These are phyloP conservation scores for Epinephelus cyanopodus DNA, from an alignment of 2,113 vertebrate genomes.

Conservation along the genomic window DNA sequence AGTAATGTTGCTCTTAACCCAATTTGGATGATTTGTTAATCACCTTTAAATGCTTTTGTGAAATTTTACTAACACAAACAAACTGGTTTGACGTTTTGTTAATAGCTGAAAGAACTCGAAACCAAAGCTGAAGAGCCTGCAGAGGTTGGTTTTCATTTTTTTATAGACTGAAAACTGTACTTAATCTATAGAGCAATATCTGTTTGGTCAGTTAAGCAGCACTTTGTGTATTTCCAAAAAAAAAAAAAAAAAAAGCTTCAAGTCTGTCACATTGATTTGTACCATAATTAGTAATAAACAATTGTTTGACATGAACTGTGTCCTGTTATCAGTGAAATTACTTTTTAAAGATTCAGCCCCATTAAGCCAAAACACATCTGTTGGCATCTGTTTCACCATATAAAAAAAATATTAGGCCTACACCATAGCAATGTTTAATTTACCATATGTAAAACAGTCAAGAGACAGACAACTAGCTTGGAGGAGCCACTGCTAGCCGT, in stretches of 20 bases:
- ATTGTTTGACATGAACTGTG: conserved; percentile 96
- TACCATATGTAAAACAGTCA: background rate
- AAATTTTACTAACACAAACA: conserved; percentile 64
- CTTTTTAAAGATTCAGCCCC: background rate
- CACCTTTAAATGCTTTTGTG: conserved; percentile 53
- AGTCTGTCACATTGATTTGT: conserved; percentile 99
- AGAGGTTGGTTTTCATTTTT: conserved; percentile 93
- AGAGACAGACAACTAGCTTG: too few relatives aligned
- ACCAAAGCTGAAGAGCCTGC: conserved; percentile 99
- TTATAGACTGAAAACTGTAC: conserved; percentile 91
- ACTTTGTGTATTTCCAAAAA: conserved; percentile 98
- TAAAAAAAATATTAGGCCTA: background rate
- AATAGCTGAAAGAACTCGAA: conserved; percentile 89
- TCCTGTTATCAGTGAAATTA: conserved; percentile 54
- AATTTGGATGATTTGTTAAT: conserved; percentile 68
- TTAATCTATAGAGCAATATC: conserved; percentile 99
- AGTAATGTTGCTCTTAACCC: conserved; percentile 65
- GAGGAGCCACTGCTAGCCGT: too few relatives aligned
- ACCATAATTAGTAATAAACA: conserved; percentile 99
- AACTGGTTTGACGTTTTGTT: conserved; percentile 68
- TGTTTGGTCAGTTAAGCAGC: conserved; percentile 98
- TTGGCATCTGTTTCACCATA: background rate
- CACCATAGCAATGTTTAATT: background rate
- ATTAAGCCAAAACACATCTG: background rate
- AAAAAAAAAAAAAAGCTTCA: conserved; percentile 87